phyloP scores from a whole-genome alignment of 2,888 invertebrate genomes.

The Aricia artaxerxes region DNA sequence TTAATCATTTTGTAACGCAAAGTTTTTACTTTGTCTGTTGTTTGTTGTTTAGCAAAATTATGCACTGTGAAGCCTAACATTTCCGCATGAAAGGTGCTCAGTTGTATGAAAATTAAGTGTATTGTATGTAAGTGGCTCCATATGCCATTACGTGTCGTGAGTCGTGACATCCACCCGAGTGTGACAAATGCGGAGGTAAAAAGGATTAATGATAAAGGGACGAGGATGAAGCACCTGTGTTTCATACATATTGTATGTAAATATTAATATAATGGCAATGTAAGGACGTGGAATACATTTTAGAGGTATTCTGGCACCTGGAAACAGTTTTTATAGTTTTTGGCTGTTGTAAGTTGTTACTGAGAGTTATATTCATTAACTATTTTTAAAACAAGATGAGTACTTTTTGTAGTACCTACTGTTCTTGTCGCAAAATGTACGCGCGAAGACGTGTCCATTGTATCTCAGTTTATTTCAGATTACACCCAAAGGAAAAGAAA shows the following conservation, averaged over 20 bases:
- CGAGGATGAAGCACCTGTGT: neutral
- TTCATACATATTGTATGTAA: conserved; percentile 1
- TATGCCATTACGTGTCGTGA: neutral
- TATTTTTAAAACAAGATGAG: no score
- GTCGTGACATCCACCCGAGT: neutral
- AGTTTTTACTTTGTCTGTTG: neutral
- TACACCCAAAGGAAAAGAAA: no score
- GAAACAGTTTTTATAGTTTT: no score
- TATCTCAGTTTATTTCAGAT: no score
- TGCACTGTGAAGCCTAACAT: neutral
- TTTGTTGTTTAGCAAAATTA: no score
- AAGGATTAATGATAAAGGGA: neutral
- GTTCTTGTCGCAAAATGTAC: no score
- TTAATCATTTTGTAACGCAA: neutral
- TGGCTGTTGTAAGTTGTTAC: no score
- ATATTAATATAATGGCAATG: neutral
- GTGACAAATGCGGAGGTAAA: neutral
- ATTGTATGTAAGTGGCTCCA: neutral
- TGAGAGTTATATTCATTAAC: no score
- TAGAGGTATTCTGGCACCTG: neutral
- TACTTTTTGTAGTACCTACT: no score
- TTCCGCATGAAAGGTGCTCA: neutral
- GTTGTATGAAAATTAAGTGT: neutral
- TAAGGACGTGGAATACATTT: neutral
- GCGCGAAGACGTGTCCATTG: no score